phyloP scores from a whole-genome alignment of 2,113 vertebrate genomes.

The Callipepla californica region DNA sequence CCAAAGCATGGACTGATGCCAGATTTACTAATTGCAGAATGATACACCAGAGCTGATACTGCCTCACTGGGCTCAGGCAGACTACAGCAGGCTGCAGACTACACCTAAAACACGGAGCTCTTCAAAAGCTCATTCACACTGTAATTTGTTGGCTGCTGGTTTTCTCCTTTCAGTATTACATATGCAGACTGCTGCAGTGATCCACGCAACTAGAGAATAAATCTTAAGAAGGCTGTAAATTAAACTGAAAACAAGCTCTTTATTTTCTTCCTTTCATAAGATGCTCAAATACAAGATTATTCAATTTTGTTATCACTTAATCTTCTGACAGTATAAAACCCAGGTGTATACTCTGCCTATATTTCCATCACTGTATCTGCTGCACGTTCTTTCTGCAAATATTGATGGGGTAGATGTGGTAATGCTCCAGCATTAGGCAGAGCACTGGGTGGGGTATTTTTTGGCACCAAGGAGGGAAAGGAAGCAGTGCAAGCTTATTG shows the following conservation, averaged over 20 bases:
- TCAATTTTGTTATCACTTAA: neutral
- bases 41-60: neutral
- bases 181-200: neutral
- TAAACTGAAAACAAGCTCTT: neutral
- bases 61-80: neutral
- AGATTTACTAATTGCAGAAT: neutral
- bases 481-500: neutral
- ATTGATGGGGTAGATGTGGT: rapidly evolving
- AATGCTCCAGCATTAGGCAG: neutral
- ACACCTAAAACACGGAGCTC: neutral
- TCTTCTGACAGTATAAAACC: neutral
- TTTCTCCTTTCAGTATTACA: neutral
- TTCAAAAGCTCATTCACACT: neutral
- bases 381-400: neutral
- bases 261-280: neutral
- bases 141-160: neutral
- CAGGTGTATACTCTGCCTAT: rapidly evolving
- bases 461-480: neutral
- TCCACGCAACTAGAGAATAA: neutral
- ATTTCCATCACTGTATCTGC: neutral
- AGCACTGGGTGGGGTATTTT: neutral
- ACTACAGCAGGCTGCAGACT: neutral
- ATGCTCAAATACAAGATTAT: neutral
- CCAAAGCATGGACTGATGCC: rapidly evolving
- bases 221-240: neutral